Conservation (phyloP, 1,140 invertebrate species). For the Eriocheir sinensis region DNA sequence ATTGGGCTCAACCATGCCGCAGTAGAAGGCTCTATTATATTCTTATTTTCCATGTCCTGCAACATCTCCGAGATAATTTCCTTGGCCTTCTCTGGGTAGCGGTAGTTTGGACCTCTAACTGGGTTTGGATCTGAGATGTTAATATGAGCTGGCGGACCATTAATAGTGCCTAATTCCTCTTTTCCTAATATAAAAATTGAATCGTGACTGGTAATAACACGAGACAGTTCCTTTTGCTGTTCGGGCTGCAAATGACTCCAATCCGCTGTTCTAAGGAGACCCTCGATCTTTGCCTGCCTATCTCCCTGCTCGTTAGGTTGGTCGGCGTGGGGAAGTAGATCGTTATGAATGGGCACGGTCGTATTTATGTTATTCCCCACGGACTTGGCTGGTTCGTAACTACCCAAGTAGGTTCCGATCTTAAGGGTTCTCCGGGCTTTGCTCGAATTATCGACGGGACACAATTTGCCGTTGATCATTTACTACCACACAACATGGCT, state of each 20-base stretch:
- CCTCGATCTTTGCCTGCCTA: background rate
- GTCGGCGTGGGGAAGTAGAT: background rate
- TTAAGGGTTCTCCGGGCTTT: too few species aligned
- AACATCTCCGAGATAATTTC: background rate
- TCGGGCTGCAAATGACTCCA: background rate
- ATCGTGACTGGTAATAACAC: background rate
- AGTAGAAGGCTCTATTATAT: conserved; percentile 32
- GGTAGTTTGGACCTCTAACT: background rate
- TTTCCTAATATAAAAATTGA: background rate
- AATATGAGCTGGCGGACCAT: background rate
- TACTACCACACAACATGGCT: too few species aligned
- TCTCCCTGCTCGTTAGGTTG: too few species aligned
- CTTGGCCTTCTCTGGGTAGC: background rate
- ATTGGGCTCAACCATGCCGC: conserved; percentile 22
- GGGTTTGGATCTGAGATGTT: background rate
- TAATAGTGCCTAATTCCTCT: background rate
- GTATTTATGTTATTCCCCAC: too few species aligned
- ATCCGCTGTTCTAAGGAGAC: background rate
- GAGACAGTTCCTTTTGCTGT: background rate
- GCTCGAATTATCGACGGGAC: too few species aligned
- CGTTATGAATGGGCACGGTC: background rate
- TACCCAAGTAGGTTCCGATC: too few species aligned
- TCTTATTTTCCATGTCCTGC: background rate
- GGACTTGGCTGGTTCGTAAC: too few species aligned
- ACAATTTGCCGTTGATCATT: too few species aligned